Evolutionary conservation across 2,888 invertebrate species (phyloP), one percentile per base, ranked within the genome.

Genomic region (Bibio marci): DNA sequence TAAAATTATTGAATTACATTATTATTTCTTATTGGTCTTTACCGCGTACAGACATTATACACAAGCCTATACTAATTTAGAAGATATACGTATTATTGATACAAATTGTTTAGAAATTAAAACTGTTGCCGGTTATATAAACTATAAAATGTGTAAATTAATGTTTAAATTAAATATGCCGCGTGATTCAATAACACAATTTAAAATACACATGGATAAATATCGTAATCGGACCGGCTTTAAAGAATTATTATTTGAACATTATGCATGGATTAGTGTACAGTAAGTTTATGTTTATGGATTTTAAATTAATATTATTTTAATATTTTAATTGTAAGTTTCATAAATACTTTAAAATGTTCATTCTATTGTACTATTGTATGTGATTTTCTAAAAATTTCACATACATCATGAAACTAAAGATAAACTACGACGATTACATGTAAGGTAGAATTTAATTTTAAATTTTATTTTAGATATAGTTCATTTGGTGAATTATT

Each of bases 111-210:
- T 88, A 56, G 97, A 99, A 66, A 80, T 95, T 32, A 81, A 92
- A 59, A 86, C 85, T 8, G 74, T 95, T n/a, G 91, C 90, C 10
- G 90, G 94, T 3, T 88, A 90, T 53, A 76, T 97, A 26, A 95
- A 86, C 58, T 97, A 92, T 56, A 97, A 98, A 66, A 71, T 97
- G 27, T 97, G 95, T 53, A 75, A 82, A 45, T 63, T 97, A 45
- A 76, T 88, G 62, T 97, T 98, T 63, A 72, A 76, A 47, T 67
- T 91, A 47, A 88, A 85, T 59, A 70, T 86, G 41, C 90, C 94
- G 0, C 68, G 92, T 50, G 97, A 98, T 67, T 85, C 97, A 2
- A 92, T 97, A 50, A 76, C 82, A 39, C 95, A 97, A 58, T 90
- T 97, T 51, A 76, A 87, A 50, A 76, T 78, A 45, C 95, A 95